Percentiles rank a stretch among this genome's conserved stretches.
Conservation (phyloP, 2,113 vertebrate genomes). For the Osmerus mordax region DNA sequence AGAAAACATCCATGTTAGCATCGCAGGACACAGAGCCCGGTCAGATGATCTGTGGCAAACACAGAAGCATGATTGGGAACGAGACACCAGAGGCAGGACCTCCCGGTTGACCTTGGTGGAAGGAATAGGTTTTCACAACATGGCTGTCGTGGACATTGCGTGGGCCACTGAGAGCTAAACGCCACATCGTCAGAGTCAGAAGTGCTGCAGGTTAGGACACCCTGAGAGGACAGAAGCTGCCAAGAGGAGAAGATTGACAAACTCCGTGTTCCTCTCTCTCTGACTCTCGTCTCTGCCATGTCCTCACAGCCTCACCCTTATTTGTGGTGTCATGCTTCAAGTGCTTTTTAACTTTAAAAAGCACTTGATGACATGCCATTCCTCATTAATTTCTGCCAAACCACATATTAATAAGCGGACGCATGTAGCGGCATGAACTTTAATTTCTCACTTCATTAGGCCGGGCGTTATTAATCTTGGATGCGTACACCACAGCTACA, state of each 20-base stretch:
- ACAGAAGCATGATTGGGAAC: not conserved
- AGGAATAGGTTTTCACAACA: too few species aligned
- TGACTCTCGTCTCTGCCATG: not conserved
- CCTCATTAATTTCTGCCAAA: constrained; percentile 83
- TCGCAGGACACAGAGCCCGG: not conserved
- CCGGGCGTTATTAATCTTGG: constrained; percentile 76
- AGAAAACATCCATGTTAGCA: constrained; percentile 9
- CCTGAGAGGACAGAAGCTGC: not conserved
- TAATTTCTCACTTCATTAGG: constrained; percentile 88
- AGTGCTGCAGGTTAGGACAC: too few species aligned
- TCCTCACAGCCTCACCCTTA: not conserved
- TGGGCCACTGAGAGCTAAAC: too few species aligned
- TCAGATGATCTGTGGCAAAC: too few species aligned
- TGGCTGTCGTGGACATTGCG: too few species aligned
- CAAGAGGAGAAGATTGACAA: not conserved
- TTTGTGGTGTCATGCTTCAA: not conserved
- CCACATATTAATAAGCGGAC: constrained; percentile 81
- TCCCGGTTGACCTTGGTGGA: too few species aligned
- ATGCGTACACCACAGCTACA: constrained; percentile 51
- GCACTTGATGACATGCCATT: constrained; percentile 59
- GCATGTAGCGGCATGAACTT: constrained; percentile 79
- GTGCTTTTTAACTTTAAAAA: not conserved
- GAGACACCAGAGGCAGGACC: not conserved
- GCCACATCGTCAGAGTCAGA: too few species aligned
- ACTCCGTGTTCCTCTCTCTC: not conserved